Conservation (phyloP, 2,888 invertebrate species). For the Sipunculus nudus region DNA sequence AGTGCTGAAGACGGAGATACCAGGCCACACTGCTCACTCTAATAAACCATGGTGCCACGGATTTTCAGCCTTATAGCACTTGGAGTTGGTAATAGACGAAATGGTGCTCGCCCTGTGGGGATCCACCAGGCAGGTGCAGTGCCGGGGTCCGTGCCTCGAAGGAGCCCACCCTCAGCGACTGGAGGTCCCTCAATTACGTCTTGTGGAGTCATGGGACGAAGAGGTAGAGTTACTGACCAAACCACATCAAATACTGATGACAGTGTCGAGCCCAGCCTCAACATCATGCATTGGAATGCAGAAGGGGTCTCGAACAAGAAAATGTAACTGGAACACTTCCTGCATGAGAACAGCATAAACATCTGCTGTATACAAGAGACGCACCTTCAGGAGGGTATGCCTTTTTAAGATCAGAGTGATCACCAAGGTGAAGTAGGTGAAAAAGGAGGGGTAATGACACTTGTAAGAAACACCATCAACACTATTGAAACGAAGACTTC, state of each 20-base stretch:
- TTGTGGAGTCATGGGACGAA: too few relatives aligned
- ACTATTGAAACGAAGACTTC: constrained; percentile 18
- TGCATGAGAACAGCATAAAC: constrained; percentile 27
- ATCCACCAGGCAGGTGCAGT: too few relatives aligned
- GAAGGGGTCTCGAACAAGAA: constrained; percentile 34
- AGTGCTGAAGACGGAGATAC: too few relatives aligned
- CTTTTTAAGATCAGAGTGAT: constrained; percentile 20
- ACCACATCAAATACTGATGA: constrained; percentile 8
- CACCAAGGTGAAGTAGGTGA: constrained; percentile 17
- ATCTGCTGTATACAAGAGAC: constrained; percentile 34
- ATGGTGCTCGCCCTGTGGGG: too few relatives aligned
- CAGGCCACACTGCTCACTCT: too few relatives aligned
- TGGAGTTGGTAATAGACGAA: too few relatives aligned
- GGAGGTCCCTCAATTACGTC: too few relatives aligned
- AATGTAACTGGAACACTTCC: constrained; percentile 20
- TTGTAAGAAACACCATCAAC: constrained; percentile 28
- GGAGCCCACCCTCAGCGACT: too few relatives aligned
- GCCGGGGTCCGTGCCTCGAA: too few relatives aligned
- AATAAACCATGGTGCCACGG: too few relatives aligned
- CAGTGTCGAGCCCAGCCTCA: constrained; percentile 5
- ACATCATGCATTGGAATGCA: constrained; percentile 38
- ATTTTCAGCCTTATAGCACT: too few relatives aligned
- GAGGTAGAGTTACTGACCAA: too few relatives aligned
- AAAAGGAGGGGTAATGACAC: constrained; percentile 29
- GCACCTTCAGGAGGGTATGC: constrained; percentile 11